These are phyloP conservation scores for Felis catus DNA, from an alignment of 2,113 vertebrate genomes.

Conservation along the genomic window DNA sequence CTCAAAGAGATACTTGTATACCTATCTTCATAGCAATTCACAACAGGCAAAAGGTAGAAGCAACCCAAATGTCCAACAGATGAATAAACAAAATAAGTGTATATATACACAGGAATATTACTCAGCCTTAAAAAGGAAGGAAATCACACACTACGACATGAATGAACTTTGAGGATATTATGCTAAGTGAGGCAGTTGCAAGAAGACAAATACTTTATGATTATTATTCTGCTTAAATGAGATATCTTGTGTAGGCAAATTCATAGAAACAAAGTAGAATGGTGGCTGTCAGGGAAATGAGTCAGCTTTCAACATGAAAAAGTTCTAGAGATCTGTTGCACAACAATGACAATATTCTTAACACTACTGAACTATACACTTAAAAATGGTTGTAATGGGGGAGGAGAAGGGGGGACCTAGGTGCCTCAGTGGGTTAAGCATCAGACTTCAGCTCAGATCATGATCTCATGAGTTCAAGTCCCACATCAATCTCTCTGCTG, in stretches of 20 bases:
- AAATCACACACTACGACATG: neutral
- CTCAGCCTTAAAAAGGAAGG: neutral
- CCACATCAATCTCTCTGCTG: too few species aligned
- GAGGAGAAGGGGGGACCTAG: too few species aligned
- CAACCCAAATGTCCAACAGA: neutral
- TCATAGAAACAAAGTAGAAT: neutral
- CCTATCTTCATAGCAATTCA: neutral
- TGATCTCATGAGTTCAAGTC: too few species aligned
- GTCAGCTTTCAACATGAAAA: neutral
- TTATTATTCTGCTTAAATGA: neutral
- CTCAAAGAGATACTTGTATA: neutral
- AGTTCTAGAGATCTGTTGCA: neutral
- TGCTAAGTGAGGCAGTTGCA: neutral
- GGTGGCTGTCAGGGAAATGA: neutral
- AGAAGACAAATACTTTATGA: neutral
- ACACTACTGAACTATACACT: neutral
- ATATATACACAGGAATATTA: neutral
- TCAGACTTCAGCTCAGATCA: too few species aligned
- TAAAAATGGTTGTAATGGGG: neutral
- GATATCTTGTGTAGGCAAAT: neutral
- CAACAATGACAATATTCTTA: neutral
- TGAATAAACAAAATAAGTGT: neutral
- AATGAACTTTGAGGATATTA: neutral
- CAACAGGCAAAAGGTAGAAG: neutral
- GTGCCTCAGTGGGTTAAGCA: too few species aligned